Conservation (phyloP, 2,113 vertebrate genomes). For the Talpa occidentalis region DNA sequence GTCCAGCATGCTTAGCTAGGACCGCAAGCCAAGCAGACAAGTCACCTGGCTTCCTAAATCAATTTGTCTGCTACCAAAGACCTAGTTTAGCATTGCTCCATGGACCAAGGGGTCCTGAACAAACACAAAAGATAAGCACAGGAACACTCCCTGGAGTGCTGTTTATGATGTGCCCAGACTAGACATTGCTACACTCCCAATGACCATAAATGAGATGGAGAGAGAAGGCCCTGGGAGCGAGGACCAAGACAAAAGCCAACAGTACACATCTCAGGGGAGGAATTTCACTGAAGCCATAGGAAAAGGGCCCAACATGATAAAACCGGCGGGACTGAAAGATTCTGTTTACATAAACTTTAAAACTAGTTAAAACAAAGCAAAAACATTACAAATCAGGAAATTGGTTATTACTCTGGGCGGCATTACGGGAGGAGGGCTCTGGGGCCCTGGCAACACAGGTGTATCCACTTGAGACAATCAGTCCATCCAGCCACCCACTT, state of each 20-base stretch:
- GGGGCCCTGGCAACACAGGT: neutral
- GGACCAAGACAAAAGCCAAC: neutral
- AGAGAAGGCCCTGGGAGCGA: neutral
- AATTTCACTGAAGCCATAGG: neutral
- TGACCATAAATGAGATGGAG: neutral
- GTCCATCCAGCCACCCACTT: neutral
- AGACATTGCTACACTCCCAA: neutral
- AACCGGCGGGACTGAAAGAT: neutral
- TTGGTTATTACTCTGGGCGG: neutral
- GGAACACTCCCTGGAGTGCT: neutral
- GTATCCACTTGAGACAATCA: neutral
- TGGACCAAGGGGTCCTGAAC: neutral
- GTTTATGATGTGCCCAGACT: neutral
- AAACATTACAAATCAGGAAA: neutral
- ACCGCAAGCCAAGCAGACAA: neutral
- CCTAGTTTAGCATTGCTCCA: neutral
- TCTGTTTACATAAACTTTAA: neutral
- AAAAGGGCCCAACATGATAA: neutral
- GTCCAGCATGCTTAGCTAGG: neutral
- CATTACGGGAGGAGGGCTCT: neutral
- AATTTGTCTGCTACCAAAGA: neutral
- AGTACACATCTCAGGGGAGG: neutral
- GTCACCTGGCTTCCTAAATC: neutral
- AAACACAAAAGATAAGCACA: conserved; percentile 12
- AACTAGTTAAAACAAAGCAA: neutral